phyloP scores from a whole-genome alignment of 1,140 invertebrate genomes.

The Lysiphlebus fabarum region DNA sequence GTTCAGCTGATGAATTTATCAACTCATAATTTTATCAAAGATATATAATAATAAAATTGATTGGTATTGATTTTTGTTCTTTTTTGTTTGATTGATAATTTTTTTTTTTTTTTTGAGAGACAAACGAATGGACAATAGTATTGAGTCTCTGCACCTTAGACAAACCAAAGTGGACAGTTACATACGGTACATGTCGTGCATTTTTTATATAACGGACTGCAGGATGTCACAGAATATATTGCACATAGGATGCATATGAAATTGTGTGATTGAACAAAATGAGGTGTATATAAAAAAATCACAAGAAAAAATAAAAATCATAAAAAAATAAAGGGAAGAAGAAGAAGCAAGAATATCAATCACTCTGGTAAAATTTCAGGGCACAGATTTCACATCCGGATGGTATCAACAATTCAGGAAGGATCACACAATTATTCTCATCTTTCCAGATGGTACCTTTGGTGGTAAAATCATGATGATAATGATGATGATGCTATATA shows the following conservation, averaged over 20 bases:
- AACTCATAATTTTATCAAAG: no score
- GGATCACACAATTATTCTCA: slow-evolving; percentile 5
- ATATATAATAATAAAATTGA: no score
- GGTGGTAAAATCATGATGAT: neutral
- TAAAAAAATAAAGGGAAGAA: no score
- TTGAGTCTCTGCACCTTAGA: no score
- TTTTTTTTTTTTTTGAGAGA: slow-evolving; percentile 1
- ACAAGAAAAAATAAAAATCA: no score
- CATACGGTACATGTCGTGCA: slow-evolving; percentile 29
- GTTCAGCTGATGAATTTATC: no score
- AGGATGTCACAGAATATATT: slow-evolving; percentile 11
- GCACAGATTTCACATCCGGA: slow-evolving; percentile 16
- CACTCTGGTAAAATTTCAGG: no score
- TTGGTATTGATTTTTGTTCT: no score
- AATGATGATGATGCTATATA: no score
- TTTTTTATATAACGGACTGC: slow-evolving; percentile 16
- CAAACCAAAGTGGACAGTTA: slow-evolving; percentile 23
- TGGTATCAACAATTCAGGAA: slow-evolving; percentile 6
- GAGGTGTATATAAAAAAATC: no score
- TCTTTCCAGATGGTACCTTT: neutral
- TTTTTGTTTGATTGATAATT: neutral
- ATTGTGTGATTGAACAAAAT: neutral
- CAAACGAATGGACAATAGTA: no score
- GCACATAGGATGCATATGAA: slow-evolving; percentile 9
- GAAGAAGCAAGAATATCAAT: no score